A percentile compares a stretch with the other conserved stretches of the same genome.
Evolutionary conservation across 1,140 invertebrate species (phyloP).

Genomic region (Pectinophora gossypiella): DNA sequence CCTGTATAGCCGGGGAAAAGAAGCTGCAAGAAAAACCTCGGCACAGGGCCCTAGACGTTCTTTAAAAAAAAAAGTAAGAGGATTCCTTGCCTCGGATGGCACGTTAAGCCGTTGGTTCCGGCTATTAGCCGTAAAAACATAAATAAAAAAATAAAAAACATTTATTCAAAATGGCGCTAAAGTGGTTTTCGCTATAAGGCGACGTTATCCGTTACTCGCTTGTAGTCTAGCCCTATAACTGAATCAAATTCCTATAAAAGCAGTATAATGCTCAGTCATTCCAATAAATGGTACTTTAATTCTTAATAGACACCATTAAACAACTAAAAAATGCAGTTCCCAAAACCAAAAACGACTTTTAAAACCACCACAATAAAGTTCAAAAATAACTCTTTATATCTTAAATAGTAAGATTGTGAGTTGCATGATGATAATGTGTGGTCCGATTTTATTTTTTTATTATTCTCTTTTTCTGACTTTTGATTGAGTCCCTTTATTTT

Average conservation of each 20-base stretch:
- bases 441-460: conserved; percentile 30
- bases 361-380: conserved; percentile 2
- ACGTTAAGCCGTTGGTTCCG: too few species aligned
- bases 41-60: too few species aligned
- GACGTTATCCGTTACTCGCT: too few species aligned
- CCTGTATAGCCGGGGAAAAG: too few species aligned
- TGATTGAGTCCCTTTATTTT: conserved; percentile 25
- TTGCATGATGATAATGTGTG: conserved; percentile 26
- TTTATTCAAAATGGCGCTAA: too few species aligned
- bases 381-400: not conserved
- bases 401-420: conserved; percentile 6
- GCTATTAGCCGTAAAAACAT: too few species aligned
- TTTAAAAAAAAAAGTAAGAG: too few species aligned
- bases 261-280: conserved; percentile 39
- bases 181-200: too few species aligned
- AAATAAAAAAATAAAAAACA: too few species aligned
- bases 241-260: conserved; percentile 20
- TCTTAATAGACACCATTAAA: conserved; percentile 30
- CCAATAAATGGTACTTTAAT: conserved; percentile 35
- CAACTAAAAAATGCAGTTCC: conserved; percentile 10
- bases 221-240: too few species aligned
- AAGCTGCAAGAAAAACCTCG: too few species aligned
- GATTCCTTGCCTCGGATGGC: too few species aligned
- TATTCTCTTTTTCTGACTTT: conserved; percentile 22
- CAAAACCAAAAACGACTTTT: conserved; percentile 12